Percentiles rank a stretch among this genome's conserved stretches.
Conservation (phyloP, 2,797 vertebrate species). For the Calcarius lapponicus region DNA sequence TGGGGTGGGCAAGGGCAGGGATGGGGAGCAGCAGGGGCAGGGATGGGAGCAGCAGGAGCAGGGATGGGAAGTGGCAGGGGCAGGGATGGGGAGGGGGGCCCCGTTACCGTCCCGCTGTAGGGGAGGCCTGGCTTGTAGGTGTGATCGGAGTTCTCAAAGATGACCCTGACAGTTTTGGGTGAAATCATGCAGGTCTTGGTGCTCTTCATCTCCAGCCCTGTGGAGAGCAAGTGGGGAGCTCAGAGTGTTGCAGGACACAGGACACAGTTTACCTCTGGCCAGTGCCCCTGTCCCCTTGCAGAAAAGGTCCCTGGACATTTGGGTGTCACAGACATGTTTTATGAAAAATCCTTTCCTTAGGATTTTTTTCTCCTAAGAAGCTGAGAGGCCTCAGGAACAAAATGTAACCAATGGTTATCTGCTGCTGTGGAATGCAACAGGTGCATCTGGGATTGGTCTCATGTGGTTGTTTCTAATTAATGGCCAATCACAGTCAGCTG, state of each 20-base stretch:
- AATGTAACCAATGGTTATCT: too few species aligned
- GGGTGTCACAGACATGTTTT: too few species aligned
- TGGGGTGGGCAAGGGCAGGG: neutral
- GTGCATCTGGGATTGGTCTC: too few species aligned
- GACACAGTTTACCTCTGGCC: neutral
- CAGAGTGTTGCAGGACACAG: neutral
- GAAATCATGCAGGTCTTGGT: neutral
- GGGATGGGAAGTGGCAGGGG: neutral
- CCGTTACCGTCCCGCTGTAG: neutral
- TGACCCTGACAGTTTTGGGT: rapidly evolving
- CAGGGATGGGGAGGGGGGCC: neutral
- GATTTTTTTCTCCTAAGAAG: too few species aligned
- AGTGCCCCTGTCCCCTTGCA: neutral
- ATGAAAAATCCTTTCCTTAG: too few species aligned
- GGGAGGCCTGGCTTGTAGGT: neutral
- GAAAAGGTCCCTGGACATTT: neutral
- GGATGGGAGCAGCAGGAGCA: neutral
- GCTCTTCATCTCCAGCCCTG: neutral
- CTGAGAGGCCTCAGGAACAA: too few species aligned
- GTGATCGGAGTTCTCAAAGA: rapidly evolving
- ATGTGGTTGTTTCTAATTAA: too few species aligned
- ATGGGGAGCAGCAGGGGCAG: neutral
- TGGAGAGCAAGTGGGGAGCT: neutral
- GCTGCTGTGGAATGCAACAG: too few species aligned
- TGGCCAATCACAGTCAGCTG: too few species aligned